Conservation (phyloP, 2,113 vertebrate genomes). For the Desmodus rotundus region DNA sequence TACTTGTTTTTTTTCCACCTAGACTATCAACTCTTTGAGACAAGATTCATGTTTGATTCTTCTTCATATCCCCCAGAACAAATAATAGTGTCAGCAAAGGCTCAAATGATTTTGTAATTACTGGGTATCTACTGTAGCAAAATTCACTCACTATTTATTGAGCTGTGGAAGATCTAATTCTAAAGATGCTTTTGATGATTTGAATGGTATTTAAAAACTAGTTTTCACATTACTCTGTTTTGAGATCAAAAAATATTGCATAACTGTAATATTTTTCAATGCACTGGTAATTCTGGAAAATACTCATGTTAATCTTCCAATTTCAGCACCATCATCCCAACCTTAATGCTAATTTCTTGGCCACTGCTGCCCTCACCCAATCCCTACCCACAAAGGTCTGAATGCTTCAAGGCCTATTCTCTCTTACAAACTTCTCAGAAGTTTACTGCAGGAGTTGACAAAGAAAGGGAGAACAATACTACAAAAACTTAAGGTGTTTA, state of each 20-base stretch:
- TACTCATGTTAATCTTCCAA: not conserved
- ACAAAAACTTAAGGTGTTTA: slow-evolving; percentile 12
- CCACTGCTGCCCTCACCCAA: not conserved
- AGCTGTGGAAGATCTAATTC: not conserved
- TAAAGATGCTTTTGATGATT: not conserved
- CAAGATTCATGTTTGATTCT: not conserved
- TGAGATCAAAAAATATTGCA: not conserved
- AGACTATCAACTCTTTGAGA: not conserved
- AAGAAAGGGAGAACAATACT: not conserved
- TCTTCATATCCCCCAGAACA: not conserved
- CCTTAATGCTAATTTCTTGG: not conserved
- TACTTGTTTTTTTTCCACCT: not conserved
- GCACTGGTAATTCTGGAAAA: not conserved
- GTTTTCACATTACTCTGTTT: slow-evolving; percentile 9
- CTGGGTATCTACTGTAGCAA: not conserved
- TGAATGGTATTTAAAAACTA: not conserved
- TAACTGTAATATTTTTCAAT: slow-evolving; percentile 7
- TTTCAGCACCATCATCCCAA: not conserved
- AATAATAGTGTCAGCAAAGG: not conserved
- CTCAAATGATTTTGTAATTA: slow-evolving; percentile 1
- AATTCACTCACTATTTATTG: not conserved
- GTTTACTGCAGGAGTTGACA: not conserved
- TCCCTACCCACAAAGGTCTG: not conserved
- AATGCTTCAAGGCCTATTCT: not conserved
- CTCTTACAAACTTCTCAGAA: slow-evolving; percentile 1